A percentile compares a stretch with the other conserved stretches of the same genome.
These are phyloP conservation scores for Carlito syrichta DNA, from an alignment of 2,113 vertebrate genomes.

Conservation along the genomic window DNA sequence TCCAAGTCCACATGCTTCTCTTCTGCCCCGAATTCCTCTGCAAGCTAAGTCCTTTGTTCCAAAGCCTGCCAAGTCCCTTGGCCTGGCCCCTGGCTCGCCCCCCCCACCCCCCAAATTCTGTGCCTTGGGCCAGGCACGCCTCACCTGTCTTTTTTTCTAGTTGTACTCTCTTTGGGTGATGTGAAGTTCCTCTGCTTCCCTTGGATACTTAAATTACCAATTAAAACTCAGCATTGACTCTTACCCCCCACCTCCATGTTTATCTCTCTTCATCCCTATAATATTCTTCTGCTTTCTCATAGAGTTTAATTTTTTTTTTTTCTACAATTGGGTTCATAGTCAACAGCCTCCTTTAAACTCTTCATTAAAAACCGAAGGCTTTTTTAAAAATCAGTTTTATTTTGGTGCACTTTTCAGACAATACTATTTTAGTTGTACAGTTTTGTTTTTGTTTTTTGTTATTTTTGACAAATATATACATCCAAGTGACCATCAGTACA, in stretches of 20 bases:
- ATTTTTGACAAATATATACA: not conserved
- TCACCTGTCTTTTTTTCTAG: not conserved
- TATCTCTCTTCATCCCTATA: not conserved
- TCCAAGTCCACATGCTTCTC: not conserved
- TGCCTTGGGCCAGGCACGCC: accelerated
- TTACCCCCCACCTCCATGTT: not conserved
- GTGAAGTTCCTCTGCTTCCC: not conserved
- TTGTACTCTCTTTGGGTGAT: not conserved
- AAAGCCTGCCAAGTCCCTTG: too few species aligned
- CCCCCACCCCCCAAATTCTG: not conserved
- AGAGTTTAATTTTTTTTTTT: not conserved
- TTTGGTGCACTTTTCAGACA: not conserved
- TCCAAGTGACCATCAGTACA: not conserved
- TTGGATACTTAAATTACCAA: not conserved
- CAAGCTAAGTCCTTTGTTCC: not conserved
- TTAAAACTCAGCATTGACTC: not conserved
- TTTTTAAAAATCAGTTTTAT: not conserved
- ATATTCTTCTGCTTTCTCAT: not conserved
- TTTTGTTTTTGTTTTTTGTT: not conserved
- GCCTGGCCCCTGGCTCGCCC: accelerated
- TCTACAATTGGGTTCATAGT: not conserved
- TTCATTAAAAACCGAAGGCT: not conserved
- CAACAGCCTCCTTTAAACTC: not conserved
- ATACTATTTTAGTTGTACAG: not conserved
- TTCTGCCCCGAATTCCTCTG: too few species aligned